Conservation (phyloP, 37 sponge, comb jelly and placozoan species). For the Mnemiopsis leidyi region DNA sequence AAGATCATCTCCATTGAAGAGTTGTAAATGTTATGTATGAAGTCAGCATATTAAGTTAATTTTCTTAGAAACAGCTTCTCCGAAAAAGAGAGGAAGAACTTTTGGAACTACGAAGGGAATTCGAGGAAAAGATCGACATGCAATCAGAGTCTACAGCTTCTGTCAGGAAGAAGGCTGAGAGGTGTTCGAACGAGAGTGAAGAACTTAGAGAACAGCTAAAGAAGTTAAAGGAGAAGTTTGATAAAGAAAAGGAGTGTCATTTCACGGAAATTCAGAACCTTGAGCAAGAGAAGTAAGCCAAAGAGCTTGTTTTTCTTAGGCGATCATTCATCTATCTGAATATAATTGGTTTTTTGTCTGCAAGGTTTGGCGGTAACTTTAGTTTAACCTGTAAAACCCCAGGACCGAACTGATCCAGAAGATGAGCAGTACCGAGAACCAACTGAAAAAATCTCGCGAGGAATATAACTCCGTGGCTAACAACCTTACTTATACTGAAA, state of each 20-base stretch:
- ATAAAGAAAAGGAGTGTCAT: slow-evolving; percentile 24
- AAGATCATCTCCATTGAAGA: no score
- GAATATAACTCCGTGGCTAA: neutral
- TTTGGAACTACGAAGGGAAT: neutral
- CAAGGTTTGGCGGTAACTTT: neutral
- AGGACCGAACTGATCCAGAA: neutral
- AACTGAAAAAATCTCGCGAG: slow-evolving; percentile 12
- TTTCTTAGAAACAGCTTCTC: slow-evolving; percentile 11
- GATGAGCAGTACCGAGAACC: neutral
- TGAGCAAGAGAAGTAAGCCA: slow-evolving; percentile 20
- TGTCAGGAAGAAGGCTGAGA: neutral
- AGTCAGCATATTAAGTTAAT: no score
- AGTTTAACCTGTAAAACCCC: neutral
- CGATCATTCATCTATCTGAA: no score
- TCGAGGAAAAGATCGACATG: slow-evolving; percentile 26
- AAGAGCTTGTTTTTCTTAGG: no score
- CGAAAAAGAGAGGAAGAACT: slow-evolving; percentile 33
- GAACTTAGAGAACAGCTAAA: neutral
- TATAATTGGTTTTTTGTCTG: neutral
- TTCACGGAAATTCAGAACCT: neutral
- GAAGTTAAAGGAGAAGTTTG: slow-evolving; percentile 48
- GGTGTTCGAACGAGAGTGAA: neutral
- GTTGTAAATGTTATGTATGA: no score
- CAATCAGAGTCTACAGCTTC: neutral
- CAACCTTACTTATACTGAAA: neutral